Percentiles rank a stretch among this genome's conserved stretches.
Evolutionary conservation across 2,113 vertebrate species (phyloP).

Genomic region (Andinoacara biseriatus): DNA sequence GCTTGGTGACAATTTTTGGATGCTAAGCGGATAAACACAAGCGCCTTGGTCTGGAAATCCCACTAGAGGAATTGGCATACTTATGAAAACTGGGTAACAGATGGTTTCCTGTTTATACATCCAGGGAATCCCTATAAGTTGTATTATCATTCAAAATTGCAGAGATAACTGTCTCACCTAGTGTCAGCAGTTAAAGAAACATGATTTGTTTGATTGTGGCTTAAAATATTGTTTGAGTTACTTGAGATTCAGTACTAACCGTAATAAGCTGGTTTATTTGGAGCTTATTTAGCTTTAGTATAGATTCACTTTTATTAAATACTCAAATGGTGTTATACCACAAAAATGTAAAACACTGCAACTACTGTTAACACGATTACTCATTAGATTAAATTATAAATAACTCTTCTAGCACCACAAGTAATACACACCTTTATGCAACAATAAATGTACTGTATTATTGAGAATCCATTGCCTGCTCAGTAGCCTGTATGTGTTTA

Average conservation of each 20-base stretch:
- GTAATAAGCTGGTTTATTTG: not conserved
- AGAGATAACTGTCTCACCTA: not conserved
- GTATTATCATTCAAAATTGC: not conserved
- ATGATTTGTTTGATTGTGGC: not conserved
- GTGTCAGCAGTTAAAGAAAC: not conserved
- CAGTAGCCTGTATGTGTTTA: no score
- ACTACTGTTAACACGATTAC: not conserved
- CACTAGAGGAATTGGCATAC: conserved; percentile 61
- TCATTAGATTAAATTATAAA: not conserved
- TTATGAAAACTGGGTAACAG: conserved; percentile 68
- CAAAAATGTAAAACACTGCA: not conserved
- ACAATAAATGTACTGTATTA: no score
- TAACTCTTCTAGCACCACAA: not conserved
- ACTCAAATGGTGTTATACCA: no score
- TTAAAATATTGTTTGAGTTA: not conserved
- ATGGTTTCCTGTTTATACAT: conserved; percentile 54
- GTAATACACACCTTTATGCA: not conserved
- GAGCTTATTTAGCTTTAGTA: not conserved
- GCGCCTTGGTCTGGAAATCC: conserved; percentile 77
- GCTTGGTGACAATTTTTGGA: conserved; percentile 78
- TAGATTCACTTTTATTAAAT: no score
- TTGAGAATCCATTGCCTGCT: no score
- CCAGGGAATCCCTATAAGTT: not conserved
- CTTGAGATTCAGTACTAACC: not conserved
- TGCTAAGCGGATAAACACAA: conserved; percentile 76